These are phyloP conservation scores for Myopa testacea DNA, from an alignment of 2,888 invertebrate genomes.

Conservation along the genomic window DNA sequence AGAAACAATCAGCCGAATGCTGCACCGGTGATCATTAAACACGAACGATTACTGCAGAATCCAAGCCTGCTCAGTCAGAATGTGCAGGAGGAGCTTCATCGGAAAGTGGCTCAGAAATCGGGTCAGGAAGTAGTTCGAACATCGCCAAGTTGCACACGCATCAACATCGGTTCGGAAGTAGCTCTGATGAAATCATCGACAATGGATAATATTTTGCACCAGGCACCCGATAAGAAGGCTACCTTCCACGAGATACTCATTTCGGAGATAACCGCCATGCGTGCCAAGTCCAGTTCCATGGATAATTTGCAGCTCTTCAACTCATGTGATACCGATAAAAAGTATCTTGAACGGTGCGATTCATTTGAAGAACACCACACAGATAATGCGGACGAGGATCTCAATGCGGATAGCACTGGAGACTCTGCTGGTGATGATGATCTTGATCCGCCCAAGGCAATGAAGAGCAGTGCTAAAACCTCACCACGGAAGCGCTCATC, in stretches of 20 bases:
- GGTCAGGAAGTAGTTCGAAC: constrained; percentile 42
- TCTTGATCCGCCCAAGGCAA: constrained; percentile 54
- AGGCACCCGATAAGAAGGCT: constrained; percentile 62
- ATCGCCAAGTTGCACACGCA: constrained; percentile 57
- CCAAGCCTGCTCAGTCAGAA: constrained; percentile 57
- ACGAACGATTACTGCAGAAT: constrained; percentile 60
- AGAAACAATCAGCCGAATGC: constrained; percentile 64
- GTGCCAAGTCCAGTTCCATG: constrained; percentile 65
- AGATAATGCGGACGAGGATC: constrained; percentile 52
- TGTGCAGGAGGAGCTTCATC: constrained; percentile 45
- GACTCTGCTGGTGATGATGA: constrained; percentile 57
- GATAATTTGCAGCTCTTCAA: constrained; percentile 57
- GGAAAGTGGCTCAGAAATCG: not conserved
- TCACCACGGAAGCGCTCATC: constrained; percentile 62
- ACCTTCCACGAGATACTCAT: constrained; percentile 77
- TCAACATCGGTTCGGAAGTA: constrained; percentile 51
- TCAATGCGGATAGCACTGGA: constrained; percentile 58
- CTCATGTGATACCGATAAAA: not conserved
- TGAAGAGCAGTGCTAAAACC: constrained; percentile 50
- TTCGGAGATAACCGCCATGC: constrained; percentile 78
- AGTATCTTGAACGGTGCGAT: constrained; percentile 54
- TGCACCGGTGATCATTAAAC: constrained; percentile 59
- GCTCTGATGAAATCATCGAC: constrained; percentile 17
- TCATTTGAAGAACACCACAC: constrained; percentile 51
- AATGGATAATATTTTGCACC: constrained; percentile 17